These are phyloP conservation scores for Cyprinodon diabolis DNA, from an alignment of 2,797 vertebrate genomes.

Conservation along the genomic window DNA sequence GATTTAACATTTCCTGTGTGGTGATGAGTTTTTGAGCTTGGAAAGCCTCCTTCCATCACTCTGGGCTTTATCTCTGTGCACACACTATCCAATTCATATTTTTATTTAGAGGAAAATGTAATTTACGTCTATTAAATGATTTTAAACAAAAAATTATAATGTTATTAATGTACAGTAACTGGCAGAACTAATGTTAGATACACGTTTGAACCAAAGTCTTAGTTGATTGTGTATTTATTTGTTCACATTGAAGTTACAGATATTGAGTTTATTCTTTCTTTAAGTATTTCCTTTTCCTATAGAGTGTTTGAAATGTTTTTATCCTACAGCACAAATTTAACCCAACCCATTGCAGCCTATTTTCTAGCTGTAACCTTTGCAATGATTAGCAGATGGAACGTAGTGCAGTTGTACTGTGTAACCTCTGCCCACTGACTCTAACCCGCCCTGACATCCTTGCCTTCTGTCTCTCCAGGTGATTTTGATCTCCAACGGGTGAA, in stretches of 20 bases:
- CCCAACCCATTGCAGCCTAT: not conserved
- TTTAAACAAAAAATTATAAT: no score
- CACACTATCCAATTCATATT: no score
- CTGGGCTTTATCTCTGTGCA: no score
- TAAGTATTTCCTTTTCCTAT: not conserved
- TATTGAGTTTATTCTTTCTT: not conserved
- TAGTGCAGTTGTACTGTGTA: not conserved
- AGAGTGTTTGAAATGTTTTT: not conserved
- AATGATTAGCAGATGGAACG: not conserved
- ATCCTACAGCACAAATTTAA: not conserved
- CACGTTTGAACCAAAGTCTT: no score
- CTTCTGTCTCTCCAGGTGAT: constrained; percentile 79
- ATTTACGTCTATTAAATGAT: no score
- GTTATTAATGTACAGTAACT: no score
- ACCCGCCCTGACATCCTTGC: constrained; percentile 35
- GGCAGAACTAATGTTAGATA: no score
- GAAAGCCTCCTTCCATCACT: no score
- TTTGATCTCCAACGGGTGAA: constrained; percentile 90
- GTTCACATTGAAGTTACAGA: not conserved
- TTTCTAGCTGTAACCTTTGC: not conserved
- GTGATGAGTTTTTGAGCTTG: no score
- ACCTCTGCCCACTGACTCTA: constrained; percentile 17
- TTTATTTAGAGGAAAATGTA: no score
- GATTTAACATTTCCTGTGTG: no score
- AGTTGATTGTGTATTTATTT: no score